phyloP scores from a whole-genome alignment of 2,797 vertebrate genomes.

The Darevskia mixta region DNA sequence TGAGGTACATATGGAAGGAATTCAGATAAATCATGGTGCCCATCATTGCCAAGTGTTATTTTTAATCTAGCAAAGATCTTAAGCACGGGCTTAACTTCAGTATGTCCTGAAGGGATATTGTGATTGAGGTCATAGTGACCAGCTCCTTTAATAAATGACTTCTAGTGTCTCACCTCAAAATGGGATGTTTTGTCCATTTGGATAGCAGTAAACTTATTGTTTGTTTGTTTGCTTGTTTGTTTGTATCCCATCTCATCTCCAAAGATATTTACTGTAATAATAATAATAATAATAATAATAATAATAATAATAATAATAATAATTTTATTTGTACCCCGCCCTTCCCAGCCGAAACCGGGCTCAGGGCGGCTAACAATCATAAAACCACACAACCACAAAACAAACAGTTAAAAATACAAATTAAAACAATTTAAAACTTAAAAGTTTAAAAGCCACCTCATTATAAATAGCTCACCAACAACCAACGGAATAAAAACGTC shows the following conservation, averaged over 20 bases:
- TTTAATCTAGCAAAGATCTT: constrained; percentile 17
- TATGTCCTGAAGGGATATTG: constrained; percentile 28
- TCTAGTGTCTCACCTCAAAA: background rate
- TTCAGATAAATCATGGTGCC: constrained; percentile 1
- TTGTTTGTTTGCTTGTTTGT: background rate
- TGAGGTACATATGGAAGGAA: background rate
- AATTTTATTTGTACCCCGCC: too few species aligned
- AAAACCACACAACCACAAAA: too few species aligned
- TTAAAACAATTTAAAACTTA: too few species aligned
- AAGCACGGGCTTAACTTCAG: constrained; percentile 23
- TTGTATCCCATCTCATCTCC: background rate
- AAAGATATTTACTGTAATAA: background rate
- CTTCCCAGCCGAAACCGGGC: too few species aligned
- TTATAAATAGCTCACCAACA: too few species aligned
- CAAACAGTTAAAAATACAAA: too few species aligned
- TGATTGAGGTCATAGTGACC: constrained; percentile 28
- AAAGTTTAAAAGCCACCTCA: too few species aligned
- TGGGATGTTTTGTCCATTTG: background rate
- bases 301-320: too few species aligned
- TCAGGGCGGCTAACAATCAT: too few species aligned
- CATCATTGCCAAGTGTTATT: constrained; percentile 1
- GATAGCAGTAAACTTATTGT: background rate
- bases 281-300: too few species aligned
- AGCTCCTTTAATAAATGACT: background rate
- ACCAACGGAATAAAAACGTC: too few species aligned